These are phyloP conservation scores for Palaemon carinicauda DNA, from an alignment of 1,140 invertebrate species.

Conservation along the genomic window DNA sequence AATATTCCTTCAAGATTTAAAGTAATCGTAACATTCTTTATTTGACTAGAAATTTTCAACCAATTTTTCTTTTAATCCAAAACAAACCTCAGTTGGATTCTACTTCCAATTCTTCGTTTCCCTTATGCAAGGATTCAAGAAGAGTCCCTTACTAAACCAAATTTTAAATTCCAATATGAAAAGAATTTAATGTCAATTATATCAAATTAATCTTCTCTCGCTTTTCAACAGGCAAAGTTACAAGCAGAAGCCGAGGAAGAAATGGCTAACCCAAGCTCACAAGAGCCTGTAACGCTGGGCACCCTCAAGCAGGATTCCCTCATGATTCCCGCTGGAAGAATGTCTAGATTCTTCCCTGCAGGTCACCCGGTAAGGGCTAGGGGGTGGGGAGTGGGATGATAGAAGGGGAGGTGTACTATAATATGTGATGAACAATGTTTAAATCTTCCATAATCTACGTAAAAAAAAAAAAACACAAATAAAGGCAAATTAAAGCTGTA, in stretches of 20 bases:
- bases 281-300: constrained; percentile 50
- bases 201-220: background rate
- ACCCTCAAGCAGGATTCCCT: constrained; percentile 58
- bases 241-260: constrained; percentile 9
- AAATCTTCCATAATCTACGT: too few species aligned
- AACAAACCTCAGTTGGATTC: too few species aligned
- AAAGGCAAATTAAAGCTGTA: too few species aligned
- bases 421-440: too few species aligned
- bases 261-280: background rate
- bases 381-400: background rate
- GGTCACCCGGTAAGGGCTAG: constrained; percentile 47
- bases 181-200: background rate
- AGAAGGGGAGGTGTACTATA: too few species aligned
- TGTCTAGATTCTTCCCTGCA: constrained; percentile 57
- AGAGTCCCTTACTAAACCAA: background rate
- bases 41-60: too few species aligned
- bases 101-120: too few species aligned
- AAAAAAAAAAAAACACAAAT: too few species aligned
- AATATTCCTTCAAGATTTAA: too few species aligned
- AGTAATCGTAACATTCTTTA: too few species aligned
- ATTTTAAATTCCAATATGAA: background rate
- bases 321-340: constrained; percentile 56
- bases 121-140: too few species aligned
- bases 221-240: constrained; percentile 7
- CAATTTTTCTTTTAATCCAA: too few species aligned